Conservation (phyloP, 2,888 invertebrate species). For the Anthophora plumipes region DNA sequence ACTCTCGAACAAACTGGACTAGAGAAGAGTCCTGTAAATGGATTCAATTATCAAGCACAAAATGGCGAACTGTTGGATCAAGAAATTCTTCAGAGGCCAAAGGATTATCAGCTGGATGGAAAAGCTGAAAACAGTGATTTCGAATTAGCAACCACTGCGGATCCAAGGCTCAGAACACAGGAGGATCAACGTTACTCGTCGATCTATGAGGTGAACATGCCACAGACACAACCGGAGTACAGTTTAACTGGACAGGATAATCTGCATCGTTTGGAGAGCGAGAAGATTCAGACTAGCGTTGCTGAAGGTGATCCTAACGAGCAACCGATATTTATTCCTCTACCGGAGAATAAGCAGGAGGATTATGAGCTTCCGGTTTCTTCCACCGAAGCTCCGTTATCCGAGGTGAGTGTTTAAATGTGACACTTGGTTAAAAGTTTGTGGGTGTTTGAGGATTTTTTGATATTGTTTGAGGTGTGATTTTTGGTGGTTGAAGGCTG, state of each 20-base stretch:
- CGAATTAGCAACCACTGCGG: constrained; percentile 66
- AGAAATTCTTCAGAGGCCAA: constrained; percentile 62
- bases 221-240: constrained; percentile 61
- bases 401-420: constrained; percentile 65
- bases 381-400: constrained; percentile 55
- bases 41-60: constrained; percentile 78
- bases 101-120: constrained; percentile 75
- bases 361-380: constrained; percentile 68
- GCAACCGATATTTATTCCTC: constrained; percentile 68
- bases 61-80: constrained; percentile 58
- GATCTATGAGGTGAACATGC: constrained; percentile 62
- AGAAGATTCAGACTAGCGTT: constrained; percentile 51
- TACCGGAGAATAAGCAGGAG: constrained; percentile 71
- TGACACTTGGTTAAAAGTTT: too few species aligned
- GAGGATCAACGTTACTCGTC: constrained; percentile 70
- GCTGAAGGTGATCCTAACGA: constrained; percentile 48
- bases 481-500: too few species aligned
- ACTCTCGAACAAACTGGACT: constrained; percentile 49
- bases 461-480: too few species aligned
- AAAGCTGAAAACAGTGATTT: constrained; percentile 71
- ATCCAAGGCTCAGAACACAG: constrained; percentile 61
- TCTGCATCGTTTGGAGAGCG: constrained; percentile 42
- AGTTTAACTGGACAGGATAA: constrained; percentile 56
- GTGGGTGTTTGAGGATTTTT: too few species aligned
- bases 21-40: constrained; percentile 76